Evolutionary conservation across 2,797 vertebrate species (phyloP), one percentile per base, ranked within the genome.

Genomic region (Gobio occitaniae): DNA sequence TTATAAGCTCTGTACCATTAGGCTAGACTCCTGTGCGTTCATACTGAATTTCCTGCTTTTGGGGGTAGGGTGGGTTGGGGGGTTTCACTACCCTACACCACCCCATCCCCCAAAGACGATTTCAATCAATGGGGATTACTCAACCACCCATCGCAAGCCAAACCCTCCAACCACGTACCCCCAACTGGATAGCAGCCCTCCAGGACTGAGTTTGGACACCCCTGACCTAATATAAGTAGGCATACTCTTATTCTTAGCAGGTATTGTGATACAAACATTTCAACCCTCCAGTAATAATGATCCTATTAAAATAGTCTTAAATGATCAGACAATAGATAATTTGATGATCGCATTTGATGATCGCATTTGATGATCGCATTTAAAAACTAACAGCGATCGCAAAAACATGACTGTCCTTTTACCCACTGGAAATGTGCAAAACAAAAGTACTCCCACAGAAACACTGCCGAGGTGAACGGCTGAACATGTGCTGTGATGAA

Each of bases 391-490:
- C 6, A 76, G 52, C 3, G n/a, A 56, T 38, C 74, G 13, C 50
- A 38, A n/a, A 75, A 56, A n/a, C 50, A 75, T 3, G 36, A 36
- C 6, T 15, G 52, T 38, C 19, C 19, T n/a, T 38, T n/a, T 15
- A 59, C 19, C 38, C 3, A 15, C 21, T 61, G 38, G 8, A 61
- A 44, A 10, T 17, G 21, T 25, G 75, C 36, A n/a, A 41, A 84
- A 41, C 52, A 59, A 59, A 41, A 59, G 52, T 54, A 15, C 52
- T 32, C 47, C 25, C 52, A 76, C 32, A 15, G 86, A 88, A 85
- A 87, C 84, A 41, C 88, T 77, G 85, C 84, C 75, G 78, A 61
- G 75, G 54, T 61, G n/a, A 38, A 78, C 25, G 75, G 56, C 12
- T 44, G 54, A 59, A 44, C 75, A 61, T 78, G 76, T 63, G 76